Percentiles rank a stretch among this genome's conserved stretches.
These are phyloP conservation scores for Sipha flava DNA, from an alignment of 1,140 invertebrate species.

Conservation along the genomic window DNA sequence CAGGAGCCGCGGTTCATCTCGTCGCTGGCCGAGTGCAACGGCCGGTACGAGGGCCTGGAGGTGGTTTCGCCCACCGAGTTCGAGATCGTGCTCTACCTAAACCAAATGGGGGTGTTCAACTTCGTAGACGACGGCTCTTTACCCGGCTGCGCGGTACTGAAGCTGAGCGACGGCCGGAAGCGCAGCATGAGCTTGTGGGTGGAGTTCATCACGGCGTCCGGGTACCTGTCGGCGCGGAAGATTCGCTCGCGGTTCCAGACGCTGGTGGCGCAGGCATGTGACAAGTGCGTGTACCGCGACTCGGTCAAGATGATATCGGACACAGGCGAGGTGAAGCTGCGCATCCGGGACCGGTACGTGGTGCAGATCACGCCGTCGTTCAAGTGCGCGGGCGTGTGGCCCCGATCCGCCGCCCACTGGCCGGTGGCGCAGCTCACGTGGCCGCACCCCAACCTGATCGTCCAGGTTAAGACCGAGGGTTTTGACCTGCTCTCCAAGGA, in stretches of 20 bases:
- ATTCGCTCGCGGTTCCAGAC: conserved; percentile 91
- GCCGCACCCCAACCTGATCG: conserved; percentile 89
- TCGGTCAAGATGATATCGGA: conserved; percentile 87
- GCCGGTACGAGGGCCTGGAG: conserved; percentile 76
- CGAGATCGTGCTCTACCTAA: conserved; percentile 89
- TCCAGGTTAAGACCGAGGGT: conserved; percentile 93
- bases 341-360: conserved; percentile 76
- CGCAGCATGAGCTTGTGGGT: conserved; percentile 95
- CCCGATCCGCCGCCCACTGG: conserved; percentile 89
- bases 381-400: conserved; percentile 89
- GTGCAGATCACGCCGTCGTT: conserved; percentile 87
- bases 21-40: conserved; percentile 79
- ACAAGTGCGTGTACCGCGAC: conserved; percentile 83
- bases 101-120: conserved; percentile 96
- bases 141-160: conserved; percentile 86
- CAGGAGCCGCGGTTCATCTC: conserved; percentile 95
- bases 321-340: conserved; percentile 76
- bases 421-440: conserved; percentile 82
- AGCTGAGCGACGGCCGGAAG: conserved; percentile 86
- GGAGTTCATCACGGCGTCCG: conserved; percentile 91
- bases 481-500: conserved; percentile 94
- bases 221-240: conserved; percentile 85
- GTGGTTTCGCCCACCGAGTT: conserved; percentile 86
- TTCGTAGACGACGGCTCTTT: conserved; percentile 90
- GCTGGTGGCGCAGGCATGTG: conserved; percentile 81